Percentiles rank a stretch among this genome's conserved stretches.
These are phyloP conservation scores for Anastrepha obliqua DNA, from an alignment of 1,140 invertebrate genomes.

Conservation along the genomic window DNA sequence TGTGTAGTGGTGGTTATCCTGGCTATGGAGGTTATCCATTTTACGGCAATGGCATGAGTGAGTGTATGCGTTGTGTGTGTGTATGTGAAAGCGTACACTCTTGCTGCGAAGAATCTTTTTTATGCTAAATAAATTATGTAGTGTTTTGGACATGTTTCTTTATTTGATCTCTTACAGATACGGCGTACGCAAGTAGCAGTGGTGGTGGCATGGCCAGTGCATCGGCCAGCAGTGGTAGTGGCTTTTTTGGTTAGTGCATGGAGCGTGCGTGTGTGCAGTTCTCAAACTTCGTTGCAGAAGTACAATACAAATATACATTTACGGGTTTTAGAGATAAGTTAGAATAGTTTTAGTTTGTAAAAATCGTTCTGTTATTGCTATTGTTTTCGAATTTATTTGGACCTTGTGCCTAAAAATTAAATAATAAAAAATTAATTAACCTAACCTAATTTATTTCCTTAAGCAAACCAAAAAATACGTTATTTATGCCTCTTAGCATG, in stretches of 20 bases:
- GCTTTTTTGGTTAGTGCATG: neutral
- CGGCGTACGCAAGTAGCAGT: conserved; percentile 69
- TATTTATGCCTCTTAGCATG: too few species aligned
- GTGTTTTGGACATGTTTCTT: conserved; percentile 71
- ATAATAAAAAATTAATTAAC: too few species aligned
- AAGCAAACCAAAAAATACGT: too few species aligned
- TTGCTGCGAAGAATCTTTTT: neutral
- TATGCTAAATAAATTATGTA: conserved; percentile 56
- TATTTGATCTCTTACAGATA: conserved; percentile 61
- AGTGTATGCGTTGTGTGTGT: conserved; percentile 57
- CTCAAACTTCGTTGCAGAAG: conserved; percentile 18
- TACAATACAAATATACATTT: neutral
- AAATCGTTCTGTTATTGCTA: neutral
- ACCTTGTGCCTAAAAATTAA: too few species aligned
- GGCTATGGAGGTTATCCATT: conserved; percentile 65
- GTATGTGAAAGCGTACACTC: neutral
- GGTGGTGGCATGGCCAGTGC: conserved; percentile 67
- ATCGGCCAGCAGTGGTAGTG: conserved; percentile 60
- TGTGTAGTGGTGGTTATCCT: conserved; percentile 61
- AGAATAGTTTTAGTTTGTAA: neutral
- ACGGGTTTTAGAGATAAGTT: neutral
- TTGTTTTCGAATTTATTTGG: neutral
- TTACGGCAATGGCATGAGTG: conserved; percentile 66
- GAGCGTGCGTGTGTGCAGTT: neutral
- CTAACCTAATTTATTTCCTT: too few species aligned